Evolutionary conservation across 2,797 vertebrate genomes (phyloP), one percentile per base, ranked within the genome.

Genomic region (Sebastes jordani): DNA sequence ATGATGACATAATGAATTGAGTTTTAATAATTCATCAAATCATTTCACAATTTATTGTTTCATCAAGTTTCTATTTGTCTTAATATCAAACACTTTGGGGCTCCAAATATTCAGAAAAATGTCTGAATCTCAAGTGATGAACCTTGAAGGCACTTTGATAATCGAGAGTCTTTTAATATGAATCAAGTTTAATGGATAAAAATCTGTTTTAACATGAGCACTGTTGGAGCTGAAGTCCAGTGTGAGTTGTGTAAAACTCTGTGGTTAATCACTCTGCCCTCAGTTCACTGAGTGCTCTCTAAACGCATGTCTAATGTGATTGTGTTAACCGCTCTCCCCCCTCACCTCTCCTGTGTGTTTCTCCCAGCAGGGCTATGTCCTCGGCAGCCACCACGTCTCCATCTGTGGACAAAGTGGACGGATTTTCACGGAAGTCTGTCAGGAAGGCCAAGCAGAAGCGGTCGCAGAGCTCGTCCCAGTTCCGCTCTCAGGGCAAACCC

Each of bases 321-420:
- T 6, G 7, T 62, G 16, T 38, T 83, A 71, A 84, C 71, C 29
- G 1, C 49, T 49, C 42, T 20, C 46, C 46, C 18, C 4, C 2
- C 29, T 11, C 25, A 42, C 13, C 38, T 11, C 13, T 25, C 2
- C 14, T 69, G 20, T 83, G 36, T 82, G 72, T 86, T 5, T 88
- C 64, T 75, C 82, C 92, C 94, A 96, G 93, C 97, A 99, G 98
- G 98, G 98, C 98, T 97, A 99, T 99, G 98, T 99, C 98, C 97
- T 99, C 98, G 95, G 97, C 98, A 97, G 97, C 97, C 96, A 98
- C 97, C 95, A 97, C 97, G 92, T 97, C 98, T 96, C 98, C 98
- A 96, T 99, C 98, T 96, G 98, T 98, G 97, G 98, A 99, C 98
- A 99, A 99, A 99, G 98, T 99, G 96, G 98, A 99, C 95, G 98